phyloP scores from a whole-genome alignment of 37 sponge, comb jelly and placozoan species.

The Bolinopsis microptera region DNA sequence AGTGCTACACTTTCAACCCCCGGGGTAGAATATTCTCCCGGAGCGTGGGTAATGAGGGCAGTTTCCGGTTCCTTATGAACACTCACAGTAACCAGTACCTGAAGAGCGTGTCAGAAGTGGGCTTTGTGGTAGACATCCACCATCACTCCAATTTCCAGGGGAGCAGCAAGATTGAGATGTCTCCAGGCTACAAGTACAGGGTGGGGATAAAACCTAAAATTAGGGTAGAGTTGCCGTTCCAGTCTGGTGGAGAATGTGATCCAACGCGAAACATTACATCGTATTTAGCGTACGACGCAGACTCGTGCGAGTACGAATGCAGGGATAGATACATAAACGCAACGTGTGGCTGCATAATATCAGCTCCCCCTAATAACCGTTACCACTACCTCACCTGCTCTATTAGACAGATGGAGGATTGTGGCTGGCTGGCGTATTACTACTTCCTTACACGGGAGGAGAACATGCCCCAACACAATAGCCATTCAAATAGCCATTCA shows the following conservation, averaged over 20 bases:
- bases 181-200: slow-evolving; percentile 7
- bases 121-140: slow-evolving; percentile 6
- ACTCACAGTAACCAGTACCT: background rate
- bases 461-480: background rate
- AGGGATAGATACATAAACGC: background rate
- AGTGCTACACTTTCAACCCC: slow-evolving; percentile 34
- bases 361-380: background rate
- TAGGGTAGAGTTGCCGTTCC: background rate
- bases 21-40: background rate
- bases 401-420: slow-evolving; percentile 1
- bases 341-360: background rate
- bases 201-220: slow-evolving; percentile 5
- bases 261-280: background rate
- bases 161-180: slow-evolving; percentile 22
- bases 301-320: background rate
- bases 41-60: background rate
- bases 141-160: slow-evolving; percentile 5
- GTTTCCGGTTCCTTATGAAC: slow-evolving; percentile 10
- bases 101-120: background rate
- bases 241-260: background rate
- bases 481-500: background rate
- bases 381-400: background rate
- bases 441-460: background rate
- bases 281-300: background rate
- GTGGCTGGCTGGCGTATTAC: slow-evolving; percentile 19